Conservation (phyloP, 1,140 invertebrate species). For the Eciton burchellii region DNA sequence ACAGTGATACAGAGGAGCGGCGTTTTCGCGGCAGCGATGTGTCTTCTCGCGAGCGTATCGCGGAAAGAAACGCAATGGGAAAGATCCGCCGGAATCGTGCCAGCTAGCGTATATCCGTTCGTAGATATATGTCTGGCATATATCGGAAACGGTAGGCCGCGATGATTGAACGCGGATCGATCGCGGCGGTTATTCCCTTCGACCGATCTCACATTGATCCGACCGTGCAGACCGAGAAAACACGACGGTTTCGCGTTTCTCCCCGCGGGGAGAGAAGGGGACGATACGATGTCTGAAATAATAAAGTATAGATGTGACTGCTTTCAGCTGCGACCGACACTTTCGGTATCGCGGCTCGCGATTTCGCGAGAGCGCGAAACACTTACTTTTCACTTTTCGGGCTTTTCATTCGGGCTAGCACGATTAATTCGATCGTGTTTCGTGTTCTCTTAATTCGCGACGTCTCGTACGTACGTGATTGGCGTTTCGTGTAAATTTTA, state of each 20-base stretch:
- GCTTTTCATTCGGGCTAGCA: too few species aligned
- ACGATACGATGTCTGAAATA: conserved; percentile 38
- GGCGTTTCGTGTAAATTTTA: too few species aligned
- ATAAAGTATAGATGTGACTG: conserved; percentile 14
- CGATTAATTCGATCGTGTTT: too few species aligned
- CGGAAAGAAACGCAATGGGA: conserved; percentile 48
- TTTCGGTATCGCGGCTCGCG: neutral
- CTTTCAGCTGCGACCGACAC: neutral
- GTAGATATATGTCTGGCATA: conserved; percentile 22
- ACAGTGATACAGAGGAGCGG: conserved; percentile 40
- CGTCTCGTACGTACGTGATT: too few species aligned
- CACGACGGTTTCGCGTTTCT: neutral
- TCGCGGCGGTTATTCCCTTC: neutral
- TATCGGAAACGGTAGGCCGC: conserved; percentile 30
- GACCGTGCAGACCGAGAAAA: neutral
- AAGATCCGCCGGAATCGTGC: conserved; percentile 22
- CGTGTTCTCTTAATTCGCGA: too few species aligned
- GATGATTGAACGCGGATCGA: conserved; percentile 37
- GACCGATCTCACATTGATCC: conserved; percentile 24
- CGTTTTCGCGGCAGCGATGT: conserved; percentile 29
- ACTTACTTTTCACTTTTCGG: too few species aligned
- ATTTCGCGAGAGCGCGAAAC: too few species aligned
- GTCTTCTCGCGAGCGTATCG: conserved; percentile 44
- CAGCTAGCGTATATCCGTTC: neutral
- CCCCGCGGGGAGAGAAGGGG: neutral